phyloP scores from a whole-genome alignment of 2,113 vertebrate species.

The Serilophus lunatus region DNA sequence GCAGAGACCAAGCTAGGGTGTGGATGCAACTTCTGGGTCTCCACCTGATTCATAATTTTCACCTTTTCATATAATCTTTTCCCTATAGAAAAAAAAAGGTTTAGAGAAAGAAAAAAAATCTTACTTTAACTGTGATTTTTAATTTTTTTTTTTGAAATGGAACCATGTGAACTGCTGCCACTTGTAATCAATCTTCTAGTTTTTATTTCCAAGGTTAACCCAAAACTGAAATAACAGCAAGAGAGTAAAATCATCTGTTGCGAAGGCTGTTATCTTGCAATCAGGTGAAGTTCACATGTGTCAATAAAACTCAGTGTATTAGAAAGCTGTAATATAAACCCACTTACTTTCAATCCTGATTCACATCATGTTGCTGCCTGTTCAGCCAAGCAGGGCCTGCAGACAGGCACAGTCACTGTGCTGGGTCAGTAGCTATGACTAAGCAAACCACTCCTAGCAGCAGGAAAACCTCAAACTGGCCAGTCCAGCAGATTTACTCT shows the following conservation, averaged over 20 bases:
- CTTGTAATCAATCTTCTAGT: neutral
- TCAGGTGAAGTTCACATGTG: rapidly evolving
- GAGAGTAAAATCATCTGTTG: neutral
- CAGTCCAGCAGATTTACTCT: neutral
- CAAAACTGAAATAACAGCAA: neutral
- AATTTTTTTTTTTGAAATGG: neutral
- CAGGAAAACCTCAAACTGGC: neutral
- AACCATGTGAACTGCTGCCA: neutral
- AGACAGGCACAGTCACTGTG: too few relatives aligned
- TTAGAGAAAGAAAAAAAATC: too few relatives aligned
- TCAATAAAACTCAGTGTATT: neutral
- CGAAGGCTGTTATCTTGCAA: rapidly evolving
- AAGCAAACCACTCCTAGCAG: neutral
- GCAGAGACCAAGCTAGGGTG: neutral
- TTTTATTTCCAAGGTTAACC: neutral
- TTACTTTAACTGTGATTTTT: too few relatives aligned
- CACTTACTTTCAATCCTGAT: neutral
- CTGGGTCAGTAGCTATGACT: neutral
- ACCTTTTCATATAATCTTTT: neutral
- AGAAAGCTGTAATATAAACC: neutral
- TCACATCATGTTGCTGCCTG: neutral
- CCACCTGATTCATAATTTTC: neutral
- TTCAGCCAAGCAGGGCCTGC: rapidly evolving
- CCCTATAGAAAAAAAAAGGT: neutral
- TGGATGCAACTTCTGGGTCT: neutral